Conservation (phyloP, 2,888 invertebrate species). For the Drosophila dives region DNA sequence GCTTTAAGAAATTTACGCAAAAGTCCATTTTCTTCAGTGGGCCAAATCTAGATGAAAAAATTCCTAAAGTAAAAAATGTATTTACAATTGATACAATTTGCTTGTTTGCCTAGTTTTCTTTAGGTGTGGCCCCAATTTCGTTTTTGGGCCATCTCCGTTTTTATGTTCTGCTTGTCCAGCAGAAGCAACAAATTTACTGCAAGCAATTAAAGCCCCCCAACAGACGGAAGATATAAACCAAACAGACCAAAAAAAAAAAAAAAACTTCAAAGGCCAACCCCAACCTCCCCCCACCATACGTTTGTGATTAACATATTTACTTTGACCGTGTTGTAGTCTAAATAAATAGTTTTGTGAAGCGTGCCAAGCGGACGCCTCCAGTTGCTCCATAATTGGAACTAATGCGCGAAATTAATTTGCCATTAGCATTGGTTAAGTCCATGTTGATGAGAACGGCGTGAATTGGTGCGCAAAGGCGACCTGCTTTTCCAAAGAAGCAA, state of each 20-base stretch:
- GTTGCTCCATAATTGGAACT: slow-evolving; percentile 64
- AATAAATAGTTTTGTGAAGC: slow-evolving; percentile 62
- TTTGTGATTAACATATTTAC: slow-evolving; percentile 42
- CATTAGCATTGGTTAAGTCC: slow-evolving; percentile 44
- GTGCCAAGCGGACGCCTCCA: slow-evolving; percentile 44
- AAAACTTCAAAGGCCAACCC: slow-evolving; percentile 45
- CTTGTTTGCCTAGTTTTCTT: slow-evolving; percentile 26
- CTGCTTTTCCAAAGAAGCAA: slow-evolving; percentile 40
- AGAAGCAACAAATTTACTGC: slow-evolving; percentile 30
- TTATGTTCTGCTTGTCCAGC: slow-evolving; percentile 12
- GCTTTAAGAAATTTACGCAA: slow-evolving; percentile 40
- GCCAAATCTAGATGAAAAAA: slow-evolving; percentile 22
- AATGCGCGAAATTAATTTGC: slow-evolving; percentile 75
- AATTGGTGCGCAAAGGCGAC: slow-evolving; percentile 71
- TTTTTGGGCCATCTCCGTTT: slow-evolving; percentile 13
- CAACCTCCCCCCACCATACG: neutral
- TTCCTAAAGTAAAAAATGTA: slow-evolving; percentile 32
- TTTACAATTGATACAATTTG: slow-evolving; percentile 39
- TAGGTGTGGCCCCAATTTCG: slow-evolving; percentile 17
- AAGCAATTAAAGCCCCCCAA: slow-evolving; percentile 54
- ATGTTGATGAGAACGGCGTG: slow-evolving; percentile 16
- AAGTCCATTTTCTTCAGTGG: slow-evolving; percentile 38
- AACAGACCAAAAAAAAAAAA: slow-evolving; percentile 51
- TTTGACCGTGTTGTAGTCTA: slow-evolving; percentile 29
- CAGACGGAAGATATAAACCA: slow-evolving; percentile 17